Conservation (phyloP, 2,888 invertebrate genomes). For the Callimorpha dominula region DNA sequence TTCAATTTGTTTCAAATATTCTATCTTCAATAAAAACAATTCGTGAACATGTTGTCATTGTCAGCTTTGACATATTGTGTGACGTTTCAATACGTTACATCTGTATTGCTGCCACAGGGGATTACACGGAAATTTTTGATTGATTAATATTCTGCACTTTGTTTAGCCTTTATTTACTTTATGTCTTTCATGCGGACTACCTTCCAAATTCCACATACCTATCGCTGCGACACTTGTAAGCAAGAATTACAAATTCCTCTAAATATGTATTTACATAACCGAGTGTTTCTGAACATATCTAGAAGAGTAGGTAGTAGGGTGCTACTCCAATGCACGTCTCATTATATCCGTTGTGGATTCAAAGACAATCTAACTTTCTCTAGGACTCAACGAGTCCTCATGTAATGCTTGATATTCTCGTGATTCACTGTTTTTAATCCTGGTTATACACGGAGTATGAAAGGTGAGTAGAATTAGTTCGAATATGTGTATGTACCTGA, state of each 20-base stretch:
- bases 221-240: neutral
- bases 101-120: neutral
- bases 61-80: neutral
- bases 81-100: neutral
- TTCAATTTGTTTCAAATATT: neutral
- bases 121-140: neutral
- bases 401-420: too few species aligned
- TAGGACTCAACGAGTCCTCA: too few species aligned
- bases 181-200: neutral
- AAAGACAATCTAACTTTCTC: too few species aligned
- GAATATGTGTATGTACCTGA: too few species aligned
- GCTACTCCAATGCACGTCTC: too few species aligned
- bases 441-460: too few species aligned
- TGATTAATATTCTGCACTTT: constrained; percentile 2
- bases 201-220: neutral
- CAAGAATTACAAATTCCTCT: neutral
- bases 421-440: too few species aligned
- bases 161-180: neutral
- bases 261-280: too few species aligned
- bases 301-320: too few species aligned
- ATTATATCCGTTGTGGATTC: too few species aligned
- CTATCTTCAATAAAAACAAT: neutral
- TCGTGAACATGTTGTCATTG: neutral
- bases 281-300: too few species aligned
- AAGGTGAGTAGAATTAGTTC: too few species aligned